Evolutionary conservation across 2,888 invertebrate genomes (phyloP).

Genomic region (Callosobruchus maculatus): DNA sequence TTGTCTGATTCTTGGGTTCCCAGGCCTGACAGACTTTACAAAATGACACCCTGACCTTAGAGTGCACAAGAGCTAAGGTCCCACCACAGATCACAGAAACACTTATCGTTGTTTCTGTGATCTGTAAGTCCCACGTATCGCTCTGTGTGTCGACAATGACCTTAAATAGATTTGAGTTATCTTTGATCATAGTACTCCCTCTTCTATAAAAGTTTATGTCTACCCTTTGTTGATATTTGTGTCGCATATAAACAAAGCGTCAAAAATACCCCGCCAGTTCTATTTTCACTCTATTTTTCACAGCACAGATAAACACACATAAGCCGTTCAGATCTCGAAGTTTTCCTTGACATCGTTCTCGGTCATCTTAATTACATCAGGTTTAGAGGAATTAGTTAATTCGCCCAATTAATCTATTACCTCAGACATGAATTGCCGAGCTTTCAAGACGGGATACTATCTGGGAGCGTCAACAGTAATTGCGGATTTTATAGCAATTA

Average conservation of each 20-base stretch:
- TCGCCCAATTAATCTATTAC: not conserved
- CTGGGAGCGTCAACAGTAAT: not conserved
- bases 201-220: too few species aligned
- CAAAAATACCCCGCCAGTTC: not conserved
- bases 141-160: too few species aligned
- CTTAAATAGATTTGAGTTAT: too few species aligned
- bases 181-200: too few species aligned
- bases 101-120: too few species aligned
- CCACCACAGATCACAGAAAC: too few species aligned
- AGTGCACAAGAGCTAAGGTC: too few species aligned
- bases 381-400: not conserved
- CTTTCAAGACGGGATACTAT: not conserved
- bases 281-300: not conserved
- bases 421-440: not conserved
- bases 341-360: not conserved
- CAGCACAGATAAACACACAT: not conserved
- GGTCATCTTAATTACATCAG: not conserved
- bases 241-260: not conserved
- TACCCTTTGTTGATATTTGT: not conserved
- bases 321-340: not conserved
- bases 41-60: too few species aligned
- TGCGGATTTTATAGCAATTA: not conserved
- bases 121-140: too few species aligned
- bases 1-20: too few species aligned
- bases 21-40: too few species aligned